Percentiles rank a stretch among this genome's conserved stretches.
phyloP scores from a whole-genome alignment of 2,888 invertebrate genomes.

The Sphecodes monilicornis region DNA sequence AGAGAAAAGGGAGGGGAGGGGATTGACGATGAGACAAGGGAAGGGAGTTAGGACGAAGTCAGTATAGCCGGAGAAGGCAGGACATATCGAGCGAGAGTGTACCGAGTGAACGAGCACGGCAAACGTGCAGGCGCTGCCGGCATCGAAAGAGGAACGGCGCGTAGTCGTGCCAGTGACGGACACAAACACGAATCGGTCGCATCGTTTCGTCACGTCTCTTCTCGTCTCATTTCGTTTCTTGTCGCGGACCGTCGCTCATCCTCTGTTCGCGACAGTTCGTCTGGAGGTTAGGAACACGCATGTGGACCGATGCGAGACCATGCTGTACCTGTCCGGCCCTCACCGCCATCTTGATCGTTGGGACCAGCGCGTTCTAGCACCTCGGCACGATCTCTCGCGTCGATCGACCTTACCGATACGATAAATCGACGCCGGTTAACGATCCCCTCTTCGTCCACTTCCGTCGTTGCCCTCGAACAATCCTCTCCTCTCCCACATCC shows the following conservation, averaged over 20 bases:
- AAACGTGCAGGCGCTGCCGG: conserved; percentile 28
- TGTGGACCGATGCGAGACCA: conserved; percentile 30
- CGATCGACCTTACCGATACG: conserved; percentile 28
- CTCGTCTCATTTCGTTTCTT: neutral
- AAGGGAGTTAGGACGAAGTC: conserved; percentile 70
- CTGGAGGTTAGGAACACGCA: conserved; percentile 44
- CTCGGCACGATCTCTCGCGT: conserved; percentile 38
- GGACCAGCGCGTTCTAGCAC: conserved; percentile 37
- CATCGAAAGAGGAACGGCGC: conserved; percentile 57
- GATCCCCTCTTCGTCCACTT: conserved; percentile 15
- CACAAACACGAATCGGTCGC: conserved; percentile 70
- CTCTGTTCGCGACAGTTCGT: conserved; percentile 15
- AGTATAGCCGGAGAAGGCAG: conserved; percentile 65
- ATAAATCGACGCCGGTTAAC: conserved; percentile 43
- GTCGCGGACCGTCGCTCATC: neutral
- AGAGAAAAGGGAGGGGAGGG: neutral
- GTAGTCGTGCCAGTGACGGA: conserved; percentile 70
- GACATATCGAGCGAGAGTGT: conserved; percentile 72
- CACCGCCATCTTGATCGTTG: conserved; percentile 61
- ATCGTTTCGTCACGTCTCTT: conserved; percentile 33
- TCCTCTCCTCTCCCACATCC: neutral
- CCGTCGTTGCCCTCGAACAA: neutral
- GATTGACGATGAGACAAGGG: neutral
- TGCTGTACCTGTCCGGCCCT: conserved; percentile 35
- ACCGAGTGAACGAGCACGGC: conserved; percentile 54